These are phyloP conservation scores for Phylloscopus trochilus DNA, from an alignment of 2,113 vertebrate genomes.

Conservation along the genomic window DNA sequence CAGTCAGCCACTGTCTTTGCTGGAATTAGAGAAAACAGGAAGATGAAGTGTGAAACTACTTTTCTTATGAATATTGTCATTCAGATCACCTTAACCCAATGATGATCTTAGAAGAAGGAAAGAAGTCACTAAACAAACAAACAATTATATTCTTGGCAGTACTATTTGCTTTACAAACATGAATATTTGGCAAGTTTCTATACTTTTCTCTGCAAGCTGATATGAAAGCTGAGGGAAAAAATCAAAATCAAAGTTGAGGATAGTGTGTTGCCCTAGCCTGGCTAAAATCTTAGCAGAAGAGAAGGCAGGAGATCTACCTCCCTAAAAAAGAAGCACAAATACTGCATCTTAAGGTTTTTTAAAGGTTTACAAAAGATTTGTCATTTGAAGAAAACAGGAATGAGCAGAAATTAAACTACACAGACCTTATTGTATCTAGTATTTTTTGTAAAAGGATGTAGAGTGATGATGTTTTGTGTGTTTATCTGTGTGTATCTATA, in stretches of 20 bases:
- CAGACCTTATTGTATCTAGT: background rate
- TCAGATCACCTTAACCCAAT: background rate
- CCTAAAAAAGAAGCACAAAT: background rate
- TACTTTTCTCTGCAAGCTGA: background rate
- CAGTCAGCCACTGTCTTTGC: background rate
- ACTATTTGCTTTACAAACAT: background rate
- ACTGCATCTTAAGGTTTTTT: background rate
- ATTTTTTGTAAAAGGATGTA: background rate
- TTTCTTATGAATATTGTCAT: background rate
- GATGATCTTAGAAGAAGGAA: background rate
- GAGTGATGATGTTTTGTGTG: background rate
- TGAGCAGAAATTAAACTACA: background rate
- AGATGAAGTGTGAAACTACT: background rate
- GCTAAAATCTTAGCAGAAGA: background rate
- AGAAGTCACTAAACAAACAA: background rate
- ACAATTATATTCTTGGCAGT: background rate
- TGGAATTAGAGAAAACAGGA: conserved; percentile 3
- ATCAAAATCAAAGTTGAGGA: background rate
- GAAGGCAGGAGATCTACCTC: background rate
- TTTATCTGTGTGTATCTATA: background rate
- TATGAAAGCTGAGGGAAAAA: background rate
- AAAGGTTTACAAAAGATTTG: background rate
- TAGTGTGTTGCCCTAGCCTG: background rate
- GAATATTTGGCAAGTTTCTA: background rate
- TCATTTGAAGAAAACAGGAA: background rate